These are phyloP conservation scores for Esox masquinongy DNA, from an alignment of 2,797 vertebrate species.

Conservation along the genomic window DNA sequence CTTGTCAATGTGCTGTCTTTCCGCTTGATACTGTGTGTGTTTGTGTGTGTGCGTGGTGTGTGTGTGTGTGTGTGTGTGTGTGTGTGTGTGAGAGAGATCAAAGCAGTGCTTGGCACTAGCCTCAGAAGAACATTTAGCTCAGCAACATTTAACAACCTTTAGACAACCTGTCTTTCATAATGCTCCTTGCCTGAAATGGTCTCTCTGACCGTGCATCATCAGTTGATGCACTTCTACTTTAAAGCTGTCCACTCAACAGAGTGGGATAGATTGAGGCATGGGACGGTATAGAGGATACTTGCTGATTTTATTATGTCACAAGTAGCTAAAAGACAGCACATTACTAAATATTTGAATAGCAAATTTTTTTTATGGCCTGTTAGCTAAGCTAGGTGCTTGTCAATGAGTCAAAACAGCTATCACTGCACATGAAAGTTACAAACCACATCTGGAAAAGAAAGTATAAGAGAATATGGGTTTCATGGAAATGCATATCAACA, in stretches of 20 bases:
- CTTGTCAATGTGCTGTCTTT: background rate
- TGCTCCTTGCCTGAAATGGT: constrained; percentile 26
- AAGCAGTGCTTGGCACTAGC: constrained; percentile 37
- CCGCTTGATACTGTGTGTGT: background rate
- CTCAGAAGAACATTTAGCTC: constrained; percentile 51
- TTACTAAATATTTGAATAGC: background rate
- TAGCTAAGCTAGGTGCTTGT: background rate
- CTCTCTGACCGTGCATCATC: constrained; percentile 1
- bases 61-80: constrained; percentile 12
- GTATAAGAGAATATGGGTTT: background rate
- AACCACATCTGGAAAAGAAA: background rate
- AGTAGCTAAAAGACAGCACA: background rate
- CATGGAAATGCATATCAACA: background rate
- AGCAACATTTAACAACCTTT: constrained; percentile 42
- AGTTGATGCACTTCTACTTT: constrained; percentile 21
- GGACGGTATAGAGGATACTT: background rate
- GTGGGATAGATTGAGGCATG: background rate
- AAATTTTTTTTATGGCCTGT: background rate
- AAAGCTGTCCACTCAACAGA: constrained; percentile 35
- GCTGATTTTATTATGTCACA: background rate
- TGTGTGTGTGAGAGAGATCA: constrained; percentile 10
- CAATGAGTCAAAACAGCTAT: background rate
- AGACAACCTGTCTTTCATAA: constrained; percentile 44
- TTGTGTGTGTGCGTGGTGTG: background rate
- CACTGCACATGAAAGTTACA: background rate